phyloP scores from a whole-genome alignment of 2,888 invertebrate genomes.

The Eutolmus rufibarbis region DNA sequence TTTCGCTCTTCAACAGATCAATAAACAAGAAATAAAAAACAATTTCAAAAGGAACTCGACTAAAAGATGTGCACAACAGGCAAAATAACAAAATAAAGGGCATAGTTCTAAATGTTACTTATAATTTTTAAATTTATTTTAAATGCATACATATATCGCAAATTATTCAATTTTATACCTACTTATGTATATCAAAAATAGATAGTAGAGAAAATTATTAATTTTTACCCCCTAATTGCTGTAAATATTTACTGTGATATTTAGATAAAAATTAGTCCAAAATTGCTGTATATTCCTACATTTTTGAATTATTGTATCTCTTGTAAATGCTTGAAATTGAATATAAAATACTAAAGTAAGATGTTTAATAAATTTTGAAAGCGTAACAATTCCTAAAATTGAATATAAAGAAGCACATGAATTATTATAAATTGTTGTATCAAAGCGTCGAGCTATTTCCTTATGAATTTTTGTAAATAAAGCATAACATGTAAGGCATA shows the following conservation, averaged over 20 bases:
- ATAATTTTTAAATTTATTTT: background rate
- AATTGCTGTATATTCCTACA: background rate
- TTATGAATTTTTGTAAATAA: background rate
- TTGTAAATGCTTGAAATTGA: background rate
- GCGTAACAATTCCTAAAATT: slow-evolving; percentile 15
- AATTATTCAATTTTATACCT: background rate
- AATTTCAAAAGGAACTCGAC: no score
- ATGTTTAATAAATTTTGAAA: slow-evolving; percentile 9
- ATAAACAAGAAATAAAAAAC: no score
- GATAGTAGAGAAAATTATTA: background rate
- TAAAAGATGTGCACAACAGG: no score
- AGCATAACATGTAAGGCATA: background rate
- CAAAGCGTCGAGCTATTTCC: background rate
- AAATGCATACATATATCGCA: background rate
- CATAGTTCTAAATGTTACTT: background rate
- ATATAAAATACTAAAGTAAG: background rate
- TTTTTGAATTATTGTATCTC: background rate
- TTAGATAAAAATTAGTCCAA: background rate
- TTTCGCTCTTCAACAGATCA: no score
- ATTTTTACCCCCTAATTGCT: background rate
- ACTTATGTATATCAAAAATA: background rate
- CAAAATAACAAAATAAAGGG: no score
- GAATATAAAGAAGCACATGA: background rate
- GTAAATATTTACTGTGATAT: slow-evolving; percentile 37
- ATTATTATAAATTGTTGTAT: background rate